Base-by-base conservation (phyloP, 2,797 vertebrate species). In the Brachyrhaphis roseni region DNA sequence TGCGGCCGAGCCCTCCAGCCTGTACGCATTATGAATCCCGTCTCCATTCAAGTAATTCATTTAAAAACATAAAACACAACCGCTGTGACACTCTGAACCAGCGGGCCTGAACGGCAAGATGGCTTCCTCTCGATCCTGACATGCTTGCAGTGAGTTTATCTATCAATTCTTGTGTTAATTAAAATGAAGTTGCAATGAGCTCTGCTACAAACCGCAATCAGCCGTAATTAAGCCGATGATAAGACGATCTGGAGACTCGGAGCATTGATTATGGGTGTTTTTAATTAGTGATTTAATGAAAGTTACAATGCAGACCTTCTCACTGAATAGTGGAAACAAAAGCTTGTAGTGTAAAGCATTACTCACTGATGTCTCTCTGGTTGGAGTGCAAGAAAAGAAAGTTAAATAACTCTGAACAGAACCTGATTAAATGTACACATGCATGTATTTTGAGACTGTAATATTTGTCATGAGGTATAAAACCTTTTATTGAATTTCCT, bases 241-340 rank as follows among this genome's bases (percentile, higher is more conserved):
- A 78, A 85, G 76, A 86, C 78, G 84, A 88, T 87, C 72, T 81
- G 80, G 74, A 82, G 79, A 83, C 86, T 70, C 78, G 78, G 49
- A 80, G 76, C 85, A 74, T 45, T 72, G 82, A 84, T 73, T 78
- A 34, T 66, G 85, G 80, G 28, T 53, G 75, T 76, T 86, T 76
- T 91, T 89, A 91, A 94, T 93, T 87, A 79, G 87, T 71, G 43
- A 72, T 76, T 85, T 86, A 88, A 89, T 86, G 75, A 82, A 79
- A n/a, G 77, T 72, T 72, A 72, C 79, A 53, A 43, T 47, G 73
- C 34, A n/a, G 55, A 53, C 45, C 74, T 41, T 76, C 12, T 89
- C 82, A 79, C 66, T 86, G 78, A 85, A 76, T 51, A 39, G 72
- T 78, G 68, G 49, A 75, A 87, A 82, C 81, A 36, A 81, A 88